These are phyloP conservation scores for Monopis laevigella DNA, from an alignment of 2,888 invertebrate species.

Conservation along the genomic window DNA sequence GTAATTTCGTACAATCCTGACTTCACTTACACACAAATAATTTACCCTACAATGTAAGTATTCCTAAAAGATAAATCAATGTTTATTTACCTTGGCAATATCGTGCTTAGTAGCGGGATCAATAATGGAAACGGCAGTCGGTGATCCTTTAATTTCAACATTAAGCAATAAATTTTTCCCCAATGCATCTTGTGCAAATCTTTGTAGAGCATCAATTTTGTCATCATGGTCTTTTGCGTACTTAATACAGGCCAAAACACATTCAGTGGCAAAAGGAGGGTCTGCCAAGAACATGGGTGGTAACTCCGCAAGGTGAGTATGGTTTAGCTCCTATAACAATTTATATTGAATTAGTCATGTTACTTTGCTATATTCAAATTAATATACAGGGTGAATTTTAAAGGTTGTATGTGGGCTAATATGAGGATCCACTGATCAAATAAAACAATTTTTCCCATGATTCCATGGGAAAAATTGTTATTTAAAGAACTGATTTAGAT, in stretches of 20 bases:
- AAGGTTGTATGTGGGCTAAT: too few relatives aligned
- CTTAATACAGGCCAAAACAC: constrained; percentile 82
- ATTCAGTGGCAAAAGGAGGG: constrained; percentile 87
- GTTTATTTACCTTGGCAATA: constrained; percentile 54
- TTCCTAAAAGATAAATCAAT: neutral
- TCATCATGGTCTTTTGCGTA: constrained; percentile 91
- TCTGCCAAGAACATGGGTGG: constrained; percentile 76
- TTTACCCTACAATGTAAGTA: too few relatives aligned
- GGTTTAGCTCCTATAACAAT: constrained; percentile 60
- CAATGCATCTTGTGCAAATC: constrained; percentile 70
- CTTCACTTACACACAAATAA: too few relatives aligned
- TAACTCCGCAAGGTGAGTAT: constrained; percentile 81
- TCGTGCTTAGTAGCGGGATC: constrained; percentile 57
- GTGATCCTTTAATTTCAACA: constrained; percentile 77
- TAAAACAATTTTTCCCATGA: too few relatives aligned
- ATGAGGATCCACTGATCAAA: too few relatives aligned
- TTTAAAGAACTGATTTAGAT: too few relatives aligned
- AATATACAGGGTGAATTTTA: too few relatives aligned
- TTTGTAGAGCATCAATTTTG: constrained; percentile 75
- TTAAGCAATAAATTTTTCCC: constrained; percentile 85
- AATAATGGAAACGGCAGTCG: constrained; percentile 63
- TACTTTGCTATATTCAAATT: too few relatives aligned
- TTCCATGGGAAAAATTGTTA: too few relatives aligned
- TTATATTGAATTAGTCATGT: too few relatives aligned
- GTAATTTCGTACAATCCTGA: too few relatives aligned